Evolutionary conservation across 2,113 vertebrate species (phyloP), one percentile per base, ranked within the genome.

Genomic region (rat (Rattus norvegicus)): DNA sequence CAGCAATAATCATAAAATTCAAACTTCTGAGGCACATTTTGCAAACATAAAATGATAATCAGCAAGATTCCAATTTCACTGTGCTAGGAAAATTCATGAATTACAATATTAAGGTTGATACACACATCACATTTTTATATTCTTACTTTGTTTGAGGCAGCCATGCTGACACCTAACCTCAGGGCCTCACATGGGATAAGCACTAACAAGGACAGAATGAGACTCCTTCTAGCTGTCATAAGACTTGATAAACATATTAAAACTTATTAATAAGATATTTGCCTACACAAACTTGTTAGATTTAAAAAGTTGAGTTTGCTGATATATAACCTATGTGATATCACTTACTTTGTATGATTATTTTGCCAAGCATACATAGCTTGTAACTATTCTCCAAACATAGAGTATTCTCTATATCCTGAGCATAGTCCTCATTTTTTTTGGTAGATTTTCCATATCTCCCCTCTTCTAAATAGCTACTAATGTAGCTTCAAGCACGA

Each of bases 11-110:
- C 61, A 56, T 16, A 52, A 90, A 90, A 92, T 87, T 69, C 81
- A 93, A 93, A 90, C 13, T 70, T 92, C 33, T 72, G n/a, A 92
- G 16, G 20, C 67, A 1, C 28, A 24, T 61, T 79, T 6, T 30
- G 54, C 10, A 39, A 92, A 93, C n/a, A 92, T 14, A 95, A 83
- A 69, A 36, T 63, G 49, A 93, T 94, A 63, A 80, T 81, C 47
- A 92, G 13, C 65, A 95, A 72, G 54, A 90, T 36, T 72, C 2
- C 49, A 88, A 94, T 73, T 20, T 52, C 70, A 36, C 22, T 69
- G 0, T 47, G 52, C 52, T 88, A 80, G 43, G 56, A 86, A 92
- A 92, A 96, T 56, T 67, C 14, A 49, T 52, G 13, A 85, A 88
- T 52, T 12, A 69, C 2, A 30, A 4, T 59, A 95, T 76, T 90